Evolutionary conservation across 1,140 invertebrate genomes (phyloP).

Genomic region (Lethocerus indicus): DNA sequence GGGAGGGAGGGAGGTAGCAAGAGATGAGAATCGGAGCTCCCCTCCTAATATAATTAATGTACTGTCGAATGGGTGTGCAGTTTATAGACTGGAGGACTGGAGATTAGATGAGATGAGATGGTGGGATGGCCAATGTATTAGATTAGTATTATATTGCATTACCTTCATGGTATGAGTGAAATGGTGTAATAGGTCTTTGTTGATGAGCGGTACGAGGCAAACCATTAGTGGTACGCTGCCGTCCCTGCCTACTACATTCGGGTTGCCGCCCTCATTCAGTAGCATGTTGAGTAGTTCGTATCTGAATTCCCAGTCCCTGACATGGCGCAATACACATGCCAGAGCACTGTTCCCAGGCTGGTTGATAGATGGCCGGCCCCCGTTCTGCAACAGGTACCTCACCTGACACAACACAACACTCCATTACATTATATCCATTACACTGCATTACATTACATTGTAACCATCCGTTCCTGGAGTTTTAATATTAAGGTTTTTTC

Average conservation of each 20-base stretch:
- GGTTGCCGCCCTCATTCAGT: constrained; percentile 43
- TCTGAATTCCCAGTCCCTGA: constrained; percentile 58
- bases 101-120: too few relatives aligned
- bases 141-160: too few relatives aligned
- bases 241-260: constrained; percentile 50
- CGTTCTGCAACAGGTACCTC: constrained; percentile 39
- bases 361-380: constrained; percentile 47
- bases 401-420: constrained; percentile 12
- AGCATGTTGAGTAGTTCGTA: constrained; percentile 54
- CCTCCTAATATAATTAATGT: too few relatives aligned
- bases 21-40: too few relatives aligned
- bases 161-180: constrained; percentile 60
- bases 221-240: constrained; percentile 56
- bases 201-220: constrained; percentile 51
- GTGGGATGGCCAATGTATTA: too few relatives aligned
- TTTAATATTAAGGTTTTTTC: too few relatives aligned
- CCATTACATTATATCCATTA: neutral
- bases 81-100: too few relatives aligned
- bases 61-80: too few relatives aligned
- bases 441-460: neutral
- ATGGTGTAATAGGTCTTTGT: constrained; percentile 54
- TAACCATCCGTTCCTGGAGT: too few relatives aligned
- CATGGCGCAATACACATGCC: constrained; percentile 50
- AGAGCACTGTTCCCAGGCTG: constrained; percentile 50
- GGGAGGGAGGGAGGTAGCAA: too few relatives aligned